A percentile compares a stretch with the other conserved stretches of the same genome.
Conservation (phyloP, 2,113 vertebrate genomes). For the Eurypyga helias region DNA sequence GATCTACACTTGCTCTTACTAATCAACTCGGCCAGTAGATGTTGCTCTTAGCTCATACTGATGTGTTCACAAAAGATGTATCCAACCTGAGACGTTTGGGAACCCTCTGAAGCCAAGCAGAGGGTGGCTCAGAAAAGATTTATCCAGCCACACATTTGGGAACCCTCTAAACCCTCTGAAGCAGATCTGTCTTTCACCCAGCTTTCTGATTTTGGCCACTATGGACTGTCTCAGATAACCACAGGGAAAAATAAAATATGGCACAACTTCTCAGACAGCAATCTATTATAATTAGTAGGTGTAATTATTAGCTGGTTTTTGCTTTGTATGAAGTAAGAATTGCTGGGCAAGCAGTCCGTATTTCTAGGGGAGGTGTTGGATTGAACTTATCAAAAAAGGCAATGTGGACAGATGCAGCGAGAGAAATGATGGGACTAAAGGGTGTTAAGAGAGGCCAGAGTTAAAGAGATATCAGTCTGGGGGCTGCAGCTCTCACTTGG, state of each 20-base stretch:
- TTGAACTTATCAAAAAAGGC: background rate
- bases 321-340: background rate
- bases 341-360: background rate
- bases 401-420: background rate
- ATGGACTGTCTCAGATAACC: background rate
- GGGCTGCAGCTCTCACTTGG: background rate
- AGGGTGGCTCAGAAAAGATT: background rate
- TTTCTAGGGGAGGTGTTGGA: background rate
- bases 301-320: background rate
- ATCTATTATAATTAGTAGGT: background rate
- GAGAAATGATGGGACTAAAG: background rate
- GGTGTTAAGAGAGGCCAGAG: background rate
- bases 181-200: background rate
- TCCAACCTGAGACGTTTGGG: background rate
- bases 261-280: background rate
- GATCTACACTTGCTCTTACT: background rate
- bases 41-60: slow-evolving; percentile 53
- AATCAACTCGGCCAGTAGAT: slow-evolving; percentile 41
- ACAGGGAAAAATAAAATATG: background rate
- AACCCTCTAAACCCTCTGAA: background rate
- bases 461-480: background rate
- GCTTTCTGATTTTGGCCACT: background rate
- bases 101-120: background rate
- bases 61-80: background rate
- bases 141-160: background rate